phyloP scores from a whole-genome alignment of 2,113 vertebrate species.

The Thermophis baileyi region DNA sequence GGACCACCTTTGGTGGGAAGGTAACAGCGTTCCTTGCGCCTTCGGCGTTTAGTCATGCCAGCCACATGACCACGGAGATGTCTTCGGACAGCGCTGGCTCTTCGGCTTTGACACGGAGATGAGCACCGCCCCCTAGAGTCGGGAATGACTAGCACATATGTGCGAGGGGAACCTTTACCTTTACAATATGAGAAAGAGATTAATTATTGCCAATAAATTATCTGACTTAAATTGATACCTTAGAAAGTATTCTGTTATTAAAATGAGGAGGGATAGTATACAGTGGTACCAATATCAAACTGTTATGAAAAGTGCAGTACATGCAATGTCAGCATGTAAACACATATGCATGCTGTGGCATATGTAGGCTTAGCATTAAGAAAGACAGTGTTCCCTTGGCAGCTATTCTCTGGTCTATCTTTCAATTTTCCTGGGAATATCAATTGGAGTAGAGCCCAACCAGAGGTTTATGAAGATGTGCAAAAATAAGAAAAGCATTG shows the following conservation, averaged over 20 bases:
- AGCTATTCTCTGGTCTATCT: neutral
- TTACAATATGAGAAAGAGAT: no score
- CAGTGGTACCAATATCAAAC: neutral
- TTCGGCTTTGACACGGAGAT: no score
- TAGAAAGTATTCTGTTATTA: neutral
- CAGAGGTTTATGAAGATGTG: neutral
- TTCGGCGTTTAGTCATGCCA: no score
- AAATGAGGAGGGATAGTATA: neutral
- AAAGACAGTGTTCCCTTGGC: neutral
- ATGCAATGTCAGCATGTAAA: neutral
- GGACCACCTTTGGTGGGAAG: no score
- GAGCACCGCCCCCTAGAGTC: no score
- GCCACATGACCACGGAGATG: no score
- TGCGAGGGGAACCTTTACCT: no score
- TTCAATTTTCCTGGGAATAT: neutral
- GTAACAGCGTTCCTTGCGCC: no score
- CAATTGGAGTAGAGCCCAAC: neutral
- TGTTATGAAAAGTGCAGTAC: neutral
- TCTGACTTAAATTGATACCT: neutral
- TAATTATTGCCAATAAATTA: neutral
- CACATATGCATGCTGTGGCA: neutral
- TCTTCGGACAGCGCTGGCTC: no score
- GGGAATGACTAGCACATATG: no score
- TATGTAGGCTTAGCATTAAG: neutral
- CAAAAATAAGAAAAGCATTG: neutral